These are phyloP conservation scores for Eupithecia insigniata DNA, from an alignment of 2,888 invertebrate genomes.

Conservation along the genomic window DNA sequence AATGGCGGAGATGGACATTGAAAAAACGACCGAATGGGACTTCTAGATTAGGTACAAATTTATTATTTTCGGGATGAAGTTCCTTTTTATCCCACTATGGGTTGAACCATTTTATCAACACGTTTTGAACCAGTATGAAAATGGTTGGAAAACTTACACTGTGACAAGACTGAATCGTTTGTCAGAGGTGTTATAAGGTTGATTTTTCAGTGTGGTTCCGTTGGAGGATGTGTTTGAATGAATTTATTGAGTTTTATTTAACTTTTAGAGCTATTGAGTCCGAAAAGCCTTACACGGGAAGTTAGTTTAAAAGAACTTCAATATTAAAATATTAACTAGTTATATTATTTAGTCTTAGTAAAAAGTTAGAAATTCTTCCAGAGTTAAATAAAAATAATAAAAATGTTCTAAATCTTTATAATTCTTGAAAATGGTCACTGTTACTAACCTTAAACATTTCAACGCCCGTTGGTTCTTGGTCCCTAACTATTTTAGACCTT, in stretches of 20 bases:
- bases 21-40: conserved; percentile 86
- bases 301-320: neutral
- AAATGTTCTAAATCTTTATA: neutral
- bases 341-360: neutral
- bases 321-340: neutral
- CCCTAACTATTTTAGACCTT: conserved; percentile 19
- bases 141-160: neutral
- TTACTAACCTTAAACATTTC: conserved; percentile 5
- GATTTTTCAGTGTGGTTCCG: neutral
- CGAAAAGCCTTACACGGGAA: neutral
- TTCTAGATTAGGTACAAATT: conserved; percentile 69
- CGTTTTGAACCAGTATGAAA: neutral
- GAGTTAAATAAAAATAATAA: neutral
- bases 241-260: neutral
- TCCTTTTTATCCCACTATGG: neutral
- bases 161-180: neutral
- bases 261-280: neutral
- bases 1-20: conserved; percentile 85
- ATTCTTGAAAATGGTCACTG: neutral
- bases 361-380: neutral
- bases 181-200: neutral
- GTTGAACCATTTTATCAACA: neutral
- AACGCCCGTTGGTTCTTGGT: neutral
- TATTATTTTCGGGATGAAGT: conserved; percentile 2
- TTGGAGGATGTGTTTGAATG: neutral